Conservation (phyloP, 64 coral and sea anemone species). For the Dendrophyllia cribrosa region DNA sequence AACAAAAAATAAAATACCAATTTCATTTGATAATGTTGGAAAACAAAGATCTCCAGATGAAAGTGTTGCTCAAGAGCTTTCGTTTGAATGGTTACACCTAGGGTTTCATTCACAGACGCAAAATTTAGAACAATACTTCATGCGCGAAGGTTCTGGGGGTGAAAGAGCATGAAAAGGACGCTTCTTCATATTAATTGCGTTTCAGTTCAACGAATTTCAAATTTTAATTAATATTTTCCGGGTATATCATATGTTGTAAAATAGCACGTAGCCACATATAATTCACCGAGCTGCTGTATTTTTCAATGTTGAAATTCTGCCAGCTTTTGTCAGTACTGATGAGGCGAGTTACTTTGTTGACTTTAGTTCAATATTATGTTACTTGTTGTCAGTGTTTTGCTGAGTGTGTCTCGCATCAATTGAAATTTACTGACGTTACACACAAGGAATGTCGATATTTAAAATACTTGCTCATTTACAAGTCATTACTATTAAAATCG, state of each 20-base stretch:
- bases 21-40: too few relatives aligned
- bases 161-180: background rate
- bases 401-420: background rate
- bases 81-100: too few relatives aligned
- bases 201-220: background rate
- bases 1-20: too few relatives aligned
- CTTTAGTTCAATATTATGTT: background rate
- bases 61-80: too few relatives aligned
- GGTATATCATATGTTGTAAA: background rate
- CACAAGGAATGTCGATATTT: slow-evolving; percentile 10
- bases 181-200: background rate
- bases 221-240: slow-evolving; percentile 5
- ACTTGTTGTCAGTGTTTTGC: background rate
- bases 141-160: too few relatives aligned
- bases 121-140: too few relatives aligned
- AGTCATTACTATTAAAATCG: background rate
- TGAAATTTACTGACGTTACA: slow-evolving; percentile 1
- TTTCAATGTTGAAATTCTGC: slow-evolving; percentile 16
- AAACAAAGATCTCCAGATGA: too few relatives aligned
- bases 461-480: background rate
- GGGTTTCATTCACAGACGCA: too few relatives aligned
- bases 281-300: background rate
- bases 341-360: background rate
- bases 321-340: background rate
- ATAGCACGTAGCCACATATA: too few relatives aligned